Conservation (phyloP, 92 coral and sea anemone genomes). For the Parazoanthus atlanticus region DNA sequence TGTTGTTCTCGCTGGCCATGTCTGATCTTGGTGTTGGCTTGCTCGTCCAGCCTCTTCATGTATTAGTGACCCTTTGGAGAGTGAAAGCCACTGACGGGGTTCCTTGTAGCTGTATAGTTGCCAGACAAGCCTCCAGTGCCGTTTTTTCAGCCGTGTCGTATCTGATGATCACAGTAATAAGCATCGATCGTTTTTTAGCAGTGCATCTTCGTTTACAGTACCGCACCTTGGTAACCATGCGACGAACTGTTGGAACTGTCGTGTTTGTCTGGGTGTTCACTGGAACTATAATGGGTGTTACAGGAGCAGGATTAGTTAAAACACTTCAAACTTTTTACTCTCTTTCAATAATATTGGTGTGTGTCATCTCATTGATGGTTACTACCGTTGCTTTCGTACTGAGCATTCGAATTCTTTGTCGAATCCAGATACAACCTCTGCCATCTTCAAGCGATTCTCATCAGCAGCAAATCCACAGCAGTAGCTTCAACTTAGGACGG, state of each 20-base stretch:
- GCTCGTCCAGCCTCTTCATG: conserved; percentile 12
- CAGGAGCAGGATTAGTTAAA: not conserved
- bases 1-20: not conserved
- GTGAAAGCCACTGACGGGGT: not conserved
- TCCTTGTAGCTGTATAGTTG: conserved; percentile 1
- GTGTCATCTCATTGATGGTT: not conserved
- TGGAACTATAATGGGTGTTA: not conserved
- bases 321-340: not conserved
- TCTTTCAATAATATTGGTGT: not conserved
- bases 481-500: not conserved
- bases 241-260: not conserved
- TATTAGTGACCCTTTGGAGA: not conserved
- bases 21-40: conserved; percentile 15
- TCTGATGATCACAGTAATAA: not conserved
- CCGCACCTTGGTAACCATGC: not conserved
- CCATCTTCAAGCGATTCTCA: not conserved
- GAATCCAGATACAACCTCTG: not conserved
- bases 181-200: conserved; percentile 1
- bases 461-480: not conserved
- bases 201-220: conserved; percentile 16
- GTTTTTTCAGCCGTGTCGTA: not conserved
- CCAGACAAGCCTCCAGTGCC: not conserved
- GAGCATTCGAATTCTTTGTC: not conserved
- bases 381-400: not conserved
- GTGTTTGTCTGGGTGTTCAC: not conserved